Evolutionary conservation across 30 jellyfish, hydroid and myxozoan genomes (phyloP).

Genomic region (Morbakka virulenta): DNA sequence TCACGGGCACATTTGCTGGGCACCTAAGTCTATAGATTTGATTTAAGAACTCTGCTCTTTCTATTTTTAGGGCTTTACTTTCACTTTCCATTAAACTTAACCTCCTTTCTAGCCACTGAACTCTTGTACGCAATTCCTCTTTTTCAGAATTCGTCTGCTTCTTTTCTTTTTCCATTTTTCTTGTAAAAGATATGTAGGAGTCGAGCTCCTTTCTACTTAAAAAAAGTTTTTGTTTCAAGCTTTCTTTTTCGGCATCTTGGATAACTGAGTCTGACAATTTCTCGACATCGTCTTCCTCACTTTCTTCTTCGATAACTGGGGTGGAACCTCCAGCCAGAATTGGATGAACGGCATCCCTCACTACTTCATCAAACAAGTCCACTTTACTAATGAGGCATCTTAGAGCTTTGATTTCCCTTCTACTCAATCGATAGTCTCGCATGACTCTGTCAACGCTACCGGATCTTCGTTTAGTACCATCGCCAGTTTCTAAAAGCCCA

Average conservation of each 20-base stretch:
- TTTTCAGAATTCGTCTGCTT: constrained; percentile 92
- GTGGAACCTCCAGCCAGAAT: constrained; percentile 48
- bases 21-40: constrained; percentile 88
- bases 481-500: neutral
- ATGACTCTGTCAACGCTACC: constrained; percentile 84
- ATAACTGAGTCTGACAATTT: constrained; percentile 68
- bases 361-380: constrained; percentile 71
- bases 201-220: constrained; percentile 93
- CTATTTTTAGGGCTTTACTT: constrained; percentile 77
- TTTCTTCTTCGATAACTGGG: constrained; percentile 23
- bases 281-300: constrained; percentile 45
- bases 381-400: constrained; percentile 74
- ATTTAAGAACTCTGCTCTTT: constrained; percentile 81
- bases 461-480: neutral
- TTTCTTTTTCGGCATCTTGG: constrained; percentile 75
- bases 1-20: constrained; percentile 68
- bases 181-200: constrained; percentile 90
- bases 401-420: constrained; percentile 80
- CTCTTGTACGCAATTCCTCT: constrained; percentile 87
- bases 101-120: constrained; percentile 95
- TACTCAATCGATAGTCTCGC: constrained; percentile 85
- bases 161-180: constrained; percentile 96
- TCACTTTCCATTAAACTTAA: constrained; percentile 77
- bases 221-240: constrained; percentile 78
- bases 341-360: constrained; percentile 78